Evolutionary conservation across 2,113 vertebrate species (phyloP).

Genomic region (Jacana jacana): DNA sequence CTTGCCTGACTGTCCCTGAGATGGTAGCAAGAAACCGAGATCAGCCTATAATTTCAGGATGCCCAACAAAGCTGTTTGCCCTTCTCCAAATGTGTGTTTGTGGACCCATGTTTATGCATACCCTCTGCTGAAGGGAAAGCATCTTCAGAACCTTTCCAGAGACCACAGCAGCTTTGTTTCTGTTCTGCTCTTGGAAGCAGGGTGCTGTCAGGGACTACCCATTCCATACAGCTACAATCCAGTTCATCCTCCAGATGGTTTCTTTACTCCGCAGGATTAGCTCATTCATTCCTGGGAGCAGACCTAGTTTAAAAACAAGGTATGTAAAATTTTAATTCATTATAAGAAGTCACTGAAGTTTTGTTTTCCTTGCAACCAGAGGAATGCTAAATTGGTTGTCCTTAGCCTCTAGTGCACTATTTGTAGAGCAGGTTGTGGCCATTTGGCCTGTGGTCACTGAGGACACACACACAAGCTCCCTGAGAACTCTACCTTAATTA

Average conservation of each 20-base stretch:
- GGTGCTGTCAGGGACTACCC: neutral
- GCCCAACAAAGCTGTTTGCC: neutral
- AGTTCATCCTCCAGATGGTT: neutral
- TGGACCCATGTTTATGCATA: accelerated
- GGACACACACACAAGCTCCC: neutral
- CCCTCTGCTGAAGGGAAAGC: neutral
- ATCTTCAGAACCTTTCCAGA: neutral
- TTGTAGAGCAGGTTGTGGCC: neutral
- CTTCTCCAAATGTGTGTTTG: neutral
- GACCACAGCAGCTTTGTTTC: neutral
- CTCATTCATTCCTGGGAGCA: neutral
- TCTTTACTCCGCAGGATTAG: neutral
- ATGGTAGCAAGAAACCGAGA: neutral
- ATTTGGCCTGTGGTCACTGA: neutral
- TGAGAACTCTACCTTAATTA: neutral
- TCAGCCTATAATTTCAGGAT: neutral
- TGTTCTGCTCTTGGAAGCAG: neutral
- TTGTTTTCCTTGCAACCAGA: neutral
- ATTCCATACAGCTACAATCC: neutral
- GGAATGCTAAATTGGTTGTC: neutral
- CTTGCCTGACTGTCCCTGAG: neutral
- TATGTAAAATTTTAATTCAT: neutral
- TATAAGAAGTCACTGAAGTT: neutral
- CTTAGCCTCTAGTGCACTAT: neutral
- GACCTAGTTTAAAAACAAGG: neutral